Evolutionary conservation across 2,888 invertebrate genomes (phyloP).

Genomic region (Dorcus parallelipipedus): DNA sequence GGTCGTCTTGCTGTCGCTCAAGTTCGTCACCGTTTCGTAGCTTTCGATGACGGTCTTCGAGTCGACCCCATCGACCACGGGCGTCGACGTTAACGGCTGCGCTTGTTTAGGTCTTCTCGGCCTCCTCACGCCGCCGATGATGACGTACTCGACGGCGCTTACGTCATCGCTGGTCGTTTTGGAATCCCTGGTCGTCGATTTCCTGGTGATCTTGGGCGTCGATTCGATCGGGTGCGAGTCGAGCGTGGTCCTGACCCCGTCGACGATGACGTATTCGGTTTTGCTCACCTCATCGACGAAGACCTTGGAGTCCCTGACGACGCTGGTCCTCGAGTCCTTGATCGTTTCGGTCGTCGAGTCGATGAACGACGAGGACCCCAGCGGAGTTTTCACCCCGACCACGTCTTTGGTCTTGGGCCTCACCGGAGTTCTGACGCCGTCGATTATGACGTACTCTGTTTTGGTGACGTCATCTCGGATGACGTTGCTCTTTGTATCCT

Average conservation of each 20-base stretch:
- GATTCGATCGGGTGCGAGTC: neutral
- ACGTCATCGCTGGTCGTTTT: neutral
- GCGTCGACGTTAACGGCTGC: neutral
- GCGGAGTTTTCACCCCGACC: too few relatives aligned
- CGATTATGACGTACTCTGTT: neutral
- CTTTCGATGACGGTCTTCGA: conserved; percentile 32
- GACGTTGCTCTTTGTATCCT: neutral
- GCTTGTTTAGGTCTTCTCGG: conserved; percentile 1
- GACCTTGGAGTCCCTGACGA: conserved; percentile 32
- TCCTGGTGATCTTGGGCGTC: conserved; percentile 17
- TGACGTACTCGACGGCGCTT: conserved; percentile 4
- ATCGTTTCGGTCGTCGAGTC: conserved; percentile 33
- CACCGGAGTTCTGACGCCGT: neutral
- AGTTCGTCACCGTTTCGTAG: conserved; percentile 31
- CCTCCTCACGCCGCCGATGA: conserved; percentile 5
- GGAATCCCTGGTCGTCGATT: conserved; percentile 6
- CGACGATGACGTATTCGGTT: conserved; percentile 26
- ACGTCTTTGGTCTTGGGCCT: too few relatives aligned
- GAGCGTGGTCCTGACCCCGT: neutral
- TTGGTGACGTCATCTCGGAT: too few relatives aligned
- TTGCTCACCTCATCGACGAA: conserved; percentile 32
- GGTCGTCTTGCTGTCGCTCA: conserved; percentile 34
- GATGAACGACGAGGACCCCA: conserved; percentile 8
- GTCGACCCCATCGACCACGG: conserved; percentile 18
- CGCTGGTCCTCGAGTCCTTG: conserved; percentile 31